These are phyloP conservation scores for Oscheius sp. DNA, from an alignment of 2,888 invertebrate genomes.

Conservation along the genomic window DNA sequence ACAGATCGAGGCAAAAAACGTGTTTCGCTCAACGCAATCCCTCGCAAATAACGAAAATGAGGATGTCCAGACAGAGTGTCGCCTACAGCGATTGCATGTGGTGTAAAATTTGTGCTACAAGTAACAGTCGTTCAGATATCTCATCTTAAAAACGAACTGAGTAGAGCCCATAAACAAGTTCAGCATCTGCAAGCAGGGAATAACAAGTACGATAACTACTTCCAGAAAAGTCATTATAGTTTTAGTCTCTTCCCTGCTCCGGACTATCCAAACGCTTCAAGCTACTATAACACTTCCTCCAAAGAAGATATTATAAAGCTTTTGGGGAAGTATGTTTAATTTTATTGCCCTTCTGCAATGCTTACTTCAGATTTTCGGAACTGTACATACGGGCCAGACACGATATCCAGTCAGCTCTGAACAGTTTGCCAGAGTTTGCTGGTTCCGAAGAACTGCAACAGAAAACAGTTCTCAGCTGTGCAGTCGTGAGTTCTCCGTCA, in stretches of 20 bases:
- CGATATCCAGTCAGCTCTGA: conserved; percentile 86
- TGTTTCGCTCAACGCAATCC: conserved; percentile 19
- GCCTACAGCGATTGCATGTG: conserved; percentile 22
- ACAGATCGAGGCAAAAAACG: conserved; percentile 6
- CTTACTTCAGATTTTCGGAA: conserved; percentile 44
- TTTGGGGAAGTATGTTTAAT: conserved; percentile 7
- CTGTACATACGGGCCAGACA: conserved; percentile 25
- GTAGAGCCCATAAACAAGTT: conserved; percentile 26
- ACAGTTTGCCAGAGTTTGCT: conserved; percentile 84
- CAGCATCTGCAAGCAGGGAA: neutral
- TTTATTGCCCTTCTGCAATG: neutral
- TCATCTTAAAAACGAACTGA: conserved; percentile 32
- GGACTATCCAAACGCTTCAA: conserved; percentile 62
- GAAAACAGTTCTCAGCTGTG: conserved; percentile 93
- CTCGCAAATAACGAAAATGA: conserved; percentile 6
- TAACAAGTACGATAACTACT: neutral
- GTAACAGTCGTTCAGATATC: conserved; percentile 9
- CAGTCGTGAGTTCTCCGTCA: conserved; percentile 81
- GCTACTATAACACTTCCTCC: conserved; percentile 57
- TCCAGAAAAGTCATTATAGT: neutral
- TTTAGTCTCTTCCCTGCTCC: conserved; percentile 52
- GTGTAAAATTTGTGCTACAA: neutral
- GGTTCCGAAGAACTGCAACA: conserved; percentile 90
- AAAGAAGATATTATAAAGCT: conserved; percentile 44
- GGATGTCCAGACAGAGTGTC: conserved; percentile 16